Percentiles rank a stretch among this genome's conserved stretches.
phyloP scores from a whole-genome alignment of 2,113 vertebrate species.

The Arothron firmamentum region DNA sequence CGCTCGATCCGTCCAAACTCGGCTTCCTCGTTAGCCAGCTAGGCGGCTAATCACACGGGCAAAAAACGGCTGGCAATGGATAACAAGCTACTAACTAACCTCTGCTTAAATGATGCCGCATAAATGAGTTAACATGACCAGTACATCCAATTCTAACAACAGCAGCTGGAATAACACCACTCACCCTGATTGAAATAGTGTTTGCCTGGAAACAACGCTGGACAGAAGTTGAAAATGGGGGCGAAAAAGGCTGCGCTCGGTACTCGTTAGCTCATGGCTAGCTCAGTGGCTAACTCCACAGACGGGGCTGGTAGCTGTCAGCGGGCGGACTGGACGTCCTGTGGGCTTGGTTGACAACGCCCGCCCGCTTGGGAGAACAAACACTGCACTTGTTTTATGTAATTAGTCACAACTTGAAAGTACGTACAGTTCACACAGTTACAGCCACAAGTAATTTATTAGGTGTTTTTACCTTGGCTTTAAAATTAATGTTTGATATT shows the following conservation, averaged over 20 bases:
- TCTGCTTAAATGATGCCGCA: constrained; percentile 29
- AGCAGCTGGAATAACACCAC: neutral
- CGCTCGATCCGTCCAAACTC: constrained; percentile 10
- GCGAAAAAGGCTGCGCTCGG: constrained; percentile 29
- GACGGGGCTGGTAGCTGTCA: constrained; percentile 32
- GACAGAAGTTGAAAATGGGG: constrained; percentile 1
- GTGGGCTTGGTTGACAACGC: constrained; percentile 66
- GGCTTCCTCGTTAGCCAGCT: constrained; percentile 19
- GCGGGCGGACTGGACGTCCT: constrained; percentile 43
- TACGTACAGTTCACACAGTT: no score
- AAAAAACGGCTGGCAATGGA: constrained; percentile 29
- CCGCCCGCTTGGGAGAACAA: constrained; percentile 47
- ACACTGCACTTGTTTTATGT: constrained; percentile 7
- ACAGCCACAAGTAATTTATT: no score
- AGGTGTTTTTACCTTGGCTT: no score
- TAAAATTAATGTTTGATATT: neutral
- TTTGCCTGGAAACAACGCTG: neutral
- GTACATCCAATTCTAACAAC: accelerated
- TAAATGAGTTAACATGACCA: neutral
- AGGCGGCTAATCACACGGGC: constrained; percentile 1
- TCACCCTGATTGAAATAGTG: constrained; percentile 5
- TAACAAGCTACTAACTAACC: constrained; percentile 59
- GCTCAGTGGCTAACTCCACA: constrained; percentile 47
- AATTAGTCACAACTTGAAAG: neutral
- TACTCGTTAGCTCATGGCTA: constrained; percentile 70